phyloP scores from a whole-genome alignment of 2,113 vertebrate species.

The Grus americana region DNA sequence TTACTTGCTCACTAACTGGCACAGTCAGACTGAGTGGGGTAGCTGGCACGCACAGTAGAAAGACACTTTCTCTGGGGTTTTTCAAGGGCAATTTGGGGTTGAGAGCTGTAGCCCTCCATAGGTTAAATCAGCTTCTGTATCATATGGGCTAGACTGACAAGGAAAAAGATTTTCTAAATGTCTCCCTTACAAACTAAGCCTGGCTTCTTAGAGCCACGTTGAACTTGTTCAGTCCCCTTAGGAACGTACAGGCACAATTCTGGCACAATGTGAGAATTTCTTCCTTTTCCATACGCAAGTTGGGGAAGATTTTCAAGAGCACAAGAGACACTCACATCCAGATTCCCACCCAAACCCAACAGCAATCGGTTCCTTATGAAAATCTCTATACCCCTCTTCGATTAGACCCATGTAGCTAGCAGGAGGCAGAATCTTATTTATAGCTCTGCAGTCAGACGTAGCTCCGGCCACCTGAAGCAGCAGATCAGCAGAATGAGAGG shows the following conservation, averaged over 20 bases:
- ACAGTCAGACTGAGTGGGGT: background rate
- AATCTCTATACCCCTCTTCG: background rate
- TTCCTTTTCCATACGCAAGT: background rate
- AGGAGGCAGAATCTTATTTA: conserved; percentile 25
- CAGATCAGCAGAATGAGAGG: background rate
- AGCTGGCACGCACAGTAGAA: background rate
- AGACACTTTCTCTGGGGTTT: background rate
- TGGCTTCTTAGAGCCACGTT: background rate
- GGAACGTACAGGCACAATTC: background rate
- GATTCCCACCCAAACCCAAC: background rate
- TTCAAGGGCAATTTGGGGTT: background rate
- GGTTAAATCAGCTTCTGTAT: background rate
- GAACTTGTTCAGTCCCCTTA: background rate
- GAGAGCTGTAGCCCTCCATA: background rate
- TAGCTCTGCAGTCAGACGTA: background rate
- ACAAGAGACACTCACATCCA: background rate
- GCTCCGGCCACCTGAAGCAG: background rate
- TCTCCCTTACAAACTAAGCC: background rate
- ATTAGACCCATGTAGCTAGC: background rate
- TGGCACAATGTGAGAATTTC: background rate
- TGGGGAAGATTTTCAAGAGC: background rate
- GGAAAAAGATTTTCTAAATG: background rate
- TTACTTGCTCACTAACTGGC: background rate
- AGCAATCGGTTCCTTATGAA: background rate
- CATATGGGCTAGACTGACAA: background rate